Conservation (phyloP, 2,888 invertebrate genomes). For the Parnassius orleans region DNA sequence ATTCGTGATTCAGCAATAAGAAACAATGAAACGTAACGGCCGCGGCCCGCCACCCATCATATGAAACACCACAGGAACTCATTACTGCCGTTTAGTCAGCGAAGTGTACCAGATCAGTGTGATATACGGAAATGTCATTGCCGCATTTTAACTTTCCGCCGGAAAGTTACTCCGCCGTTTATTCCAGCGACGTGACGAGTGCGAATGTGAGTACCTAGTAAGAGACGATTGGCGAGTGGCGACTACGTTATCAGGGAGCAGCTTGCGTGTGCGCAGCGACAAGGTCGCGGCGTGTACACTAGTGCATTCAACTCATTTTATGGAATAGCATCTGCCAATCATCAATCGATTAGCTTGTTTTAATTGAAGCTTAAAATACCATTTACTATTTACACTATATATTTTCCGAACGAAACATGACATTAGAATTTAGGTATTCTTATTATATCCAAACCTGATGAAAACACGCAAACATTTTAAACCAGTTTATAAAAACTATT, state of each 20-base stretch:
- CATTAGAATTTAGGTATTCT: no score
- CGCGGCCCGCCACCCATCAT: constrained; percentile 40
- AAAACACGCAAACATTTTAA: no score
- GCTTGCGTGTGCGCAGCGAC: constrained; percentile 54
- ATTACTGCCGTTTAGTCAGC: constrained; percentile 15
- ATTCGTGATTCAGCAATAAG: constrained; percentile 49
- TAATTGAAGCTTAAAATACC: neutral
- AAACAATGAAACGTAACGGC: constrained; percentile 53
- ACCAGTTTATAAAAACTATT: no score
- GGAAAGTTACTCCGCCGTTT: constrained; percentile 70
- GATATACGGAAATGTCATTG: constrained; percentile 50
- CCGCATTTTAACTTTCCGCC: constrained; percentile 67
- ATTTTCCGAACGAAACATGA: no score
- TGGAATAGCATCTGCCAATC: constrained; percentile 42
- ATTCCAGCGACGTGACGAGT: constrained; percentile 53
- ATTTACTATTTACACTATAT: no score
- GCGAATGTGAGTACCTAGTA: constrained; percentile 63
- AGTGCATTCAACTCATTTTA: constrained; percentile 71
- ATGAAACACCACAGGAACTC: constrained; percentile 35
- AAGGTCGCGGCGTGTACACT: constrained; percentile 55
- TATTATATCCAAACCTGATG: no score
- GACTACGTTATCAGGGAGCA: constrained; percentile 48
- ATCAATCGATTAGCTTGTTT: neutral
- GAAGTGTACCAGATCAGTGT: constrained; percentile 9
- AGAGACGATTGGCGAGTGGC: constrained; percentile 45